Evolutionary conservation across 2,888 invertebrate genomes (phyloP).

Genomic region (Hemistola chrysoprasaria): DNA sequence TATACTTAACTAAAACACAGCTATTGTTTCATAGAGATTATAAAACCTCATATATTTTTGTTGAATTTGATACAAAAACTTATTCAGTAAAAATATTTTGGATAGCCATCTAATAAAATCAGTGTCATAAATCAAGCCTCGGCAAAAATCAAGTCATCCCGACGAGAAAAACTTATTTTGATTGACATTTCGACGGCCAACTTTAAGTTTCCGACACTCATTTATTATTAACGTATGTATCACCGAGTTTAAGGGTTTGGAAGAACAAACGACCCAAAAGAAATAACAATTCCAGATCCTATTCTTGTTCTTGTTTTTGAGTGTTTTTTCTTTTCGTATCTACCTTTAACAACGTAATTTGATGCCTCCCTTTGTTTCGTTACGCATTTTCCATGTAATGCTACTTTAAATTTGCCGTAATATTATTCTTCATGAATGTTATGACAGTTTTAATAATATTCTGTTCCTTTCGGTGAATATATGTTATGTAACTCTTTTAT

Average conservation of each 20-base stretch:
- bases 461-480: conserved; percentile 2
- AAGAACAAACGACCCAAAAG: conserved; percentile 32
- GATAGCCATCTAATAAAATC: background rate
- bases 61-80: too few species aligned
- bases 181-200: conserved; percentile 28
- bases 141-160: conserved; percentile 1
- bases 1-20: too few species aligned
- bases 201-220: conserved; percentile 35
- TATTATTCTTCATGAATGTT: conserved; percentile 20
- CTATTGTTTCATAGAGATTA: too few species aligned
- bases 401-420: conserved; percentile 26
- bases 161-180: conserved; percentile 21
- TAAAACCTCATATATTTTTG: too few species aligned
- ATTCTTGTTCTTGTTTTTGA: conserved; percentile 30
- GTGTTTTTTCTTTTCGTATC: conserved; percentile 24
- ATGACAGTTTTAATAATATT: conserved; percentile 7
- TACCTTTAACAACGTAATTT: conserved; percentile 29
- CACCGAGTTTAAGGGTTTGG: conserved; percentile 11
- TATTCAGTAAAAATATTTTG: background rate
- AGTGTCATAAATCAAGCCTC: conserved; percentile 11
- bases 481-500: too few species aligned
- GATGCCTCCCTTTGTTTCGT: conserved; percentile 26
- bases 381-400: conserved; percentile 26
- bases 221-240: conserved; percentile 38
- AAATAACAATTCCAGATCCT: conserved; percentile 29